A percentile compares a stretch with the other conserved stretches of the same genome.
phyloP scores from a whole-genome alignment of 2,797 vertebrate genomes.

The Phoxinus dragarum region DNA sequence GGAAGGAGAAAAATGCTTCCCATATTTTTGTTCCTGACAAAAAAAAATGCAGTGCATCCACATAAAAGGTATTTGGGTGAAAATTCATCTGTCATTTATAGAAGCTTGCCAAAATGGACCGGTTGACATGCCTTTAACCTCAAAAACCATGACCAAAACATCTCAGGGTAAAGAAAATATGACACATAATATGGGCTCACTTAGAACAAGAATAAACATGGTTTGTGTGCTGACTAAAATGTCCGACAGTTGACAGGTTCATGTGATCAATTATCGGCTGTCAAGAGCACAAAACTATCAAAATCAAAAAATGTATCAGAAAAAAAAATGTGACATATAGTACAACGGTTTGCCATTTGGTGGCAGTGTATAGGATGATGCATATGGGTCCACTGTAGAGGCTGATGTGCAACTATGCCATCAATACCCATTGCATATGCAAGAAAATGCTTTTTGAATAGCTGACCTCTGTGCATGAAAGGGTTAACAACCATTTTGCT shows the following conservation, averaged over 20 bases:
- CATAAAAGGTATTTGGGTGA: background rate
- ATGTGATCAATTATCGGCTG: background rate
- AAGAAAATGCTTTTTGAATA: too few species aligned
- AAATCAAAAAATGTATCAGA: background rate
- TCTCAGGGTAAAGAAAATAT: background rate
- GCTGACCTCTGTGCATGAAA: too few species aligned
- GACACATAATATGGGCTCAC: background rate
- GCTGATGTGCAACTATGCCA: too few species aligned
- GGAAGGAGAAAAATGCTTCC: background rate
- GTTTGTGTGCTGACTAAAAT: background rate
- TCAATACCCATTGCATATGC: too few species aligned
- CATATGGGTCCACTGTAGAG: too few species aligned
- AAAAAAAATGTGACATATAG: too few species aligned
- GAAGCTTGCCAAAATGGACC: background rate
- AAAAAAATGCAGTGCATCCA: background rate
- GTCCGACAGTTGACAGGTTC: background rate
- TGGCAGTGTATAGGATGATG: too few species aligned
- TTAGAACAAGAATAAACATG: background rate
- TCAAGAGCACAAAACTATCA: background rate
- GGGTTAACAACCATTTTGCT: background rate
- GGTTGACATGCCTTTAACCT: background rate
- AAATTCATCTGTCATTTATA: background rate
- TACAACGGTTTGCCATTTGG: too few species aligned
- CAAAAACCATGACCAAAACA: background rate
- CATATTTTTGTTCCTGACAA: background rate